Evolutionary conservation across 2,113 vertebrate species (phyloP).

Genomic region (Dolichallabes microphthalmus): DNA sequence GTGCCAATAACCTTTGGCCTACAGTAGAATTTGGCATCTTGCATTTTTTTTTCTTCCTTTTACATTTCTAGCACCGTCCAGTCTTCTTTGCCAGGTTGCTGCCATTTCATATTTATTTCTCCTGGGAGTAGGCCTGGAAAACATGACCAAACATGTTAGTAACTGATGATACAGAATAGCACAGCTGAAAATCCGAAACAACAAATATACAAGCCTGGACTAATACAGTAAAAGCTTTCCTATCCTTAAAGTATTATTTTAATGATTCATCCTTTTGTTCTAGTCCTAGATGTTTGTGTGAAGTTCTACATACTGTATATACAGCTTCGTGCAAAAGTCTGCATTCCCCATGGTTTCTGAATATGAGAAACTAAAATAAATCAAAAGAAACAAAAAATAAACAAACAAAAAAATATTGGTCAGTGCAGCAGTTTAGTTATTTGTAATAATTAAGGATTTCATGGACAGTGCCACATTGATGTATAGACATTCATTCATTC

Average conservation of each 20-base stretch:
- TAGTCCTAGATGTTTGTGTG: neutral
- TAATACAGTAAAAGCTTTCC: neutral
- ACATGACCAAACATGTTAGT: conserved; percentile 2
- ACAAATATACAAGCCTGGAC: neutral
- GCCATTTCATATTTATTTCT: conserved; percentile 29
- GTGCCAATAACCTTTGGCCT: conserved; percentile 34
- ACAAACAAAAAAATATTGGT: neutral
- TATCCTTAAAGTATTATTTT: neutral
- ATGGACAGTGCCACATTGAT: too few relatives aligned
- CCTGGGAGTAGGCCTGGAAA: conserved; percentile 16
- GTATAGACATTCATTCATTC: too few relatives aligned
- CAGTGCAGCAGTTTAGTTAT: neutral
- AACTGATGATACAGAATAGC: conserved; percentile 21
- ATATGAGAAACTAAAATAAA: neutral
- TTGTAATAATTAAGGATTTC: neutral
- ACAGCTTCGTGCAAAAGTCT: neutral
- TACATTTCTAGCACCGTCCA: conserved; percentile 35
- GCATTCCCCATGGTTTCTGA: neutral
- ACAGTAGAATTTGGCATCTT: conserved; percentile 6
- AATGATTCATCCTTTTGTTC: neutral
- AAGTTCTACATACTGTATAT: neutral
- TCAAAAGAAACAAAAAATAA: neutral
- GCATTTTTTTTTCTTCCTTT: conserved; percentile 4
- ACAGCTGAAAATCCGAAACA: neutral
- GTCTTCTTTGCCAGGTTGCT: conserved; percentile 28